phyloP scores from a whole-genome alignment of 2,797 vertebrate species.

The Takifugu ocellatus region DNA sequence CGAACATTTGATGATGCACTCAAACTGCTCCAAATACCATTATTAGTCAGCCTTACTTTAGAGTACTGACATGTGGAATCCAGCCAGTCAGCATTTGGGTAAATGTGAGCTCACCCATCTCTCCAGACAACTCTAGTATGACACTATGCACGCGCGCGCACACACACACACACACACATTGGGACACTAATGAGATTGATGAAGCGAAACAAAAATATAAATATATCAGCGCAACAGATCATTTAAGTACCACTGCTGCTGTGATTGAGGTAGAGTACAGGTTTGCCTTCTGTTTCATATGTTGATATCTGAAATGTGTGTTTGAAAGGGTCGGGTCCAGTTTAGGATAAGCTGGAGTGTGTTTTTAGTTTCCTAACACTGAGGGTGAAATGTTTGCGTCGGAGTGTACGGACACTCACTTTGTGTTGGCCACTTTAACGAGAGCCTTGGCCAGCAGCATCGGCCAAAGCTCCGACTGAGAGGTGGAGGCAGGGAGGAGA shows the following conservation, averaged over 20 bases:
- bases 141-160: slow-evolving; percentile 58
- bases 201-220: too few relatives aligned
- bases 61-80: slow-evolving; percentile 84
- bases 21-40: too few relatives aligned
- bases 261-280: too few relatives aligned
- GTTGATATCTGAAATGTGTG: too few relatives aligned
- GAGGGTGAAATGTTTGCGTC: not conserved
- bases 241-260: too few relatives aligned
- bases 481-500: slow-evolving; percentile 84
- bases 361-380: slow-evolving; percentile 3
- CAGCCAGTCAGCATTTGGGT: slow-evolving; percentile 88
- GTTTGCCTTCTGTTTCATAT: too few relatives aligned
- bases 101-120: slow-evolving; percentile 85
- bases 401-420: slow-evolving; percentile 75
- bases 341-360: not conserved
- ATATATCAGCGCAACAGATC: too few relatives aligned
- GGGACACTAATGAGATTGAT: too few relatives aligned
- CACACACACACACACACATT: too few relatives aligned
- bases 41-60: slow-evolving; percentile 73
- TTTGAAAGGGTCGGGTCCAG: not conserved
- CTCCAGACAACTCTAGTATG: slow-evolving; percentile 59
- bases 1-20: too few relatives aligned
- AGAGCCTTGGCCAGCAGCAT: slow-evolving; percentile 92
- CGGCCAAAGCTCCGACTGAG: slow-evolving; percentile 89
- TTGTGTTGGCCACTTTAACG: slow-evolving; percentile 86